A percentile compares a stretch with the other conserved stretches of the same genome.
These are phyloP conservation scores for Antheraea yamamai DNA, from an alignment of 2,888 invertebrate species.

Conservation along the genomic window DNA sequence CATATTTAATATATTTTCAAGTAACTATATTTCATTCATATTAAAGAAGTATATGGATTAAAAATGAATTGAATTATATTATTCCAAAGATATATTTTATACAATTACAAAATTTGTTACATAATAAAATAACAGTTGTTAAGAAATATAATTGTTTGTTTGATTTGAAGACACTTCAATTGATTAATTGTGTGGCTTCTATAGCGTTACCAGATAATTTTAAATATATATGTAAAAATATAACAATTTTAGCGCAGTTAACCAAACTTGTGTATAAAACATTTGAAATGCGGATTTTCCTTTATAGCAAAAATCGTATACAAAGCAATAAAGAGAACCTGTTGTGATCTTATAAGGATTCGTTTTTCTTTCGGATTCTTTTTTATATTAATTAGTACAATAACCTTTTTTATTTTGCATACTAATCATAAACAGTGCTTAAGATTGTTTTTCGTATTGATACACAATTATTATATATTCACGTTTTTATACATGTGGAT, in stretches of 20 bases:
- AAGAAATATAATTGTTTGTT: not conserved
- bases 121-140: not conserved
- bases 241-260: not conserved
- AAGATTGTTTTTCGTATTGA: not conserved
- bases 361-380: not conserved
- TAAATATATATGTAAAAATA: not conserved
- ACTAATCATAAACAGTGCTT: not conserved
- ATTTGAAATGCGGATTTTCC: not conserved
- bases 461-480: not conserved
- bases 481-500: not conserved
- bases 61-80: too few relatives aligned
- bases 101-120: not conserved
- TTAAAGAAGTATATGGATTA: too few relatives aligned
- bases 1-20: too few relatives aligned
- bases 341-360: not conserved
- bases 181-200: not conserved
- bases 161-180: too few relatives aligned
- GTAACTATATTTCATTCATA: too few relatives aligned
- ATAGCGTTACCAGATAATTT: not conserved
- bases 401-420: not conserved
- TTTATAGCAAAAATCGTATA: not conserved
- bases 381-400: not conserved
- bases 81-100: too few relatives aligned
- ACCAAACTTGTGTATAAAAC: not conserved
- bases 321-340: not conserved